Conservation (phyloP, 2,113 vertebrate species). For the Brachyhypopomus gauderio region DNA sequence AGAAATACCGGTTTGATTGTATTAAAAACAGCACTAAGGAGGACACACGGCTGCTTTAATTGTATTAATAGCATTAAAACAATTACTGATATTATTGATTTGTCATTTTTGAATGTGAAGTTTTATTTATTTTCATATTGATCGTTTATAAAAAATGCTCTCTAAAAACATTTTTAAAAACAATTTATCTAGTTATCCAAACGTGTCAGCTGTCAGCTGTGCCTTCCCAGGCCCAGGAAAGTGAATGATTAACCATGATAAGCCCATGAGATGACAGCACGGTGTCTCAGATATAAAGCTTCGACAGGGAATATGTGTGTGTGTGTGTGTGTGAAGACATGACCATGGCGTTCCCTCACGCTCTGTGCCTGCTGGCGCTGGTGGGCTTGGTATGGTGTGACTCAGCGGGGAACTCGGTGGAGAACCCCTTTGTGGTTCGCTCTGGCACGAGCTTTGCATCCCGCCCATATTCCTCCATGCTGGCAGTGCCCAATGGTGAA, state of each 20-base stretch:
- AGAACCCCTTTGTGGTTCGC: slow-evolving; percentile 52
- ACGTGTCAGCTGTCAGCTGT: slow-evolving; percentile 4
- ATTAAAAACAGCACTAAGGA: too few relatives aligned
- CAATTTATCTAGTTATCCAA: not conserved
- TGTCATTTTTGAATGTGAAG: too few relatives aligned
- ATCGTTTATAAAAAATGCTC: too few relatives aligned
- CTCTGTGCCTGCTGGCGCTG: slow-evolving; percentile 55
- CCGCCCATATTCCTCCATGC: slow-evolving; percentile 55
- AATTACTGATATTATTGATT: not conserved
- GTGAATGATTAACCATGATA: slow-evolving; percentile 34
- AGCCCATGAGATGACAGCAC: not conserved
- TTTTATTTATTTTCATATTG: too few relatives aligned
- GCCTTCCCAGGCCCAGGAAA: slow-evolving; percentile 6
- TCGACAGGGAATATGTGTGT: not conserved
- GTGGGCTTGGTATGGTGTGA: slow-evolving; percentile 45
- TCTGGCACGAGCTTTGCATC: slow-evolving; percentile 59
- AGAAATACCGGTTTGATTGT: too few relatives aligned
- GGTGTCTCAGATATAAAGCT: not conserved
- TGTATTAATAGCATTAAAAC: not conserved
- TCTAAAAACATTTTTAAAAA: too few relatives aligned
- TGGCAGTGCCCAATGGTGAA: slow-evolving; percentile 62
- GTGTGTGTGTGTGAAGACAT: not conserved
- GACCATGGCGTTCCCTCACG: slow-evolving; percentile 54
- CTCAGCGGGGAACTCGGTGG: slow-evolving; percentile 48
- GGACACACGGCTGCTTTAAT: not conserved